phyloP scores from a whole-genome alignment of 2,113 vertebrate species.

The Sula dactylatra region DNA sequence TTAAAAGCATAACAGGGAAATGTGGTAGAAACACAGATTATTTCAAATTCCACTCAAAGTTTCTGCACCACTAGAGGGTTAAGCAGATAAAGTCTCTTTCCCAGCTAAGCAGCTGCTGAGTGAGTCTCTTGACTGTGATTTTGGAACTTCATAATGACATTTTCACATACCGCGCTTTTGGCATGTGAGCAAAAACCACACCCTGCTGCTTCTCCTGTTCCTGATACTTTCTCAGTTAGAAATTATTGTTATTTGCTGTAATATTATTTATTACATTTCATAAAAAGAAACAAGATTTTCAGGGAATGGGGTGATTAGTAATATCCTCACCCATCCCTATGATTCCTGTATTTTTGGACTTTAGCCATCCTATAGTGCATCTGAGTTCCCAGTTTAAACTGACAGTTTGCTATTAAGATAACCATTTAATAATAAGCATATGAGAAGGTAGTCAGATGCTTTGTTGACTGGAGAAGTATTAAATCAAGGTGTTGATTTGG shows the following conservation, averaged over 20 bases:
- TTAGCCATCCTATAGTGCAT: not conserved
- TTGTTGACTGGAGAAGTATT: not conserved
- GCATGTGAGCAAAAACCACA: not conserved
- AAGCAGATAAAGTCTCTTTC: not conserved
- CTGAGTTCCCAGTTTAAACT: not conserved
- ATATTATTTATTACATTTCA: not conserved
- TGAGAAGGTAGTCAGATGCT: not conserved
- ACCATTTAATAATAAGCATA: not conserved
- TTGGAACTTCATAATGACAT: not conserved
- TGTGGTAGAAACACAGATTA: not conserved
- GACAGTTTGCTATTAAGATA: not conserved
- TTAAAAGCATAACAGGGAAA: not conserved
- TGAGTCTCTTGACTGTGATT: not conserved
- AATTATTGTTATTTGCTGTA: not conserved
- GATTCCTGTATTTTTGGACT: not conserved
- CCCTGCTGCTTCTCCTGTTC: not conserved
- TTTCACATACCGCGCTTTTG: not conserved
- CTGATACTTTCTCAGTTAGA: not conserved
- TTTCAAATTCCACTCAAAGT: not conserved
- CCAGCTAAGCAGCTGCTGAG: not conserved
- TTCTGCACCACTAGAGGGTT: not conserved
- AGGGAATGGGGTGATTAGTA: not conserved
- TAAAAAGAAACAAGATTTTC: not conserved
- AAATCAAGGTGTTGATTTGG: not conserved
- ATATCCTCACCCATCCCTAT: too few relatives aligned